Evolutionary conservation across 2,888 invertebrate genomes (phyloP).

Genomic region (Diadegma fenestrale): DNA sequence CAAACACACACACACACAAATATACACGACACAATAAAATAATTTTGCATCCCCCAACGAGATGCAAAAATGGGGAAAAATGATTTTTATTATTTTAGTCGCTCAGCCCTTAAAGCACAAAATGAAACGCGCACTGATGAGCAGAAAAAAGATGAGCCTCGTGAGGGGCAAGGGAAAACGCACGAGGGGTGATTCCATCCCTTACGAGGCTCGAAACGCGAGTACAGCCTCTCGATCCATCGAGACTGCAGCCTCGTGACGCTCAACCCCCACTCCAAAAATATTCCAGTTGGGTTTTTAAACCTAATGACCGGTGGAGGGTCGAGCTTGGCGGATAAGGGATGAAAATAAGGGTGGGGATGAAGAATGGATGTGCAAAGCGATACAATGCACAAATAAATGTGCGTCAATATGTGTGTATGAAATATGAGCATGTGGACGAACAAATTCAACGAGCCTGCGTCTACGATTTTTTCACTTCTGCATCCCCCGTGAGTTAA

Average conservation of each 20-base stretch:
- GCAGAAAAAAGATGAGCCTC: neutral
- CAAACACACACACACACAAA: neutral
- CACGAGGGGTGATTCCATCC: slow-evolving; percentile 8
- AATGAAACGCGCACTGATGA: slow-evolving; percentile 21
- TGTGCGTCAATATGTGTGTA: slow-evolving; percentile 17
- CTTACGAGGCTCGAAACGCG: slow-evolving; percentile 12
- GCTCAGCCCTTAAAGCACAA: neutral
- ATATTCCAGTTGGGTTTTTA: slow-evolving; percentile 63
- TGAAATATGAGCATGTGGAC: slow-evolving; percentile 31
- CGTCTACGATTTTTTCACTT: neutral
- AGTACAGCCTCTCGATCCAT: slow-evolving; percentile 23
- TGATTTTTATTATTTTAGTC: neutral
- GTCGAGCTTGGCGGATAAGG: slow-evolving; percentile 32
- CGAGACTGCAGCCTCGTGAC: slow-evolving; percentile 12
- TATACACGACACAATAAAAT: neutral
- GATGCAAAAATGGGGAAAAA: neutral
- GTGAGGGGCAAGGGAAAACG: neutral
- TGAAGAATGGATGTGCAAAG: slow-evolving; percentile 54
- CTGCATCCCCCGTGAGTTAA: neutral
- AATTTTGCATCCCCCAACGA: neutral
- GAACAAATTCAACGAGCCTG: slow-evolving; percentile 11
- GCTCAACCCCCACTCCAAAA: slow-evolving; percentile 26
- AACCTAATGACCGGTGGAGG: slow-evolving; percentile 65
- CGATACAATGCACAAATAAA: slow-evolving; percentile 70
- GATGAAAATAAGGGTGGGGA: slow-evolving; percentile 42